Conservation (phyloP, 1,140 invertebrate species). For the Saxidomus purpurata region DNA sequence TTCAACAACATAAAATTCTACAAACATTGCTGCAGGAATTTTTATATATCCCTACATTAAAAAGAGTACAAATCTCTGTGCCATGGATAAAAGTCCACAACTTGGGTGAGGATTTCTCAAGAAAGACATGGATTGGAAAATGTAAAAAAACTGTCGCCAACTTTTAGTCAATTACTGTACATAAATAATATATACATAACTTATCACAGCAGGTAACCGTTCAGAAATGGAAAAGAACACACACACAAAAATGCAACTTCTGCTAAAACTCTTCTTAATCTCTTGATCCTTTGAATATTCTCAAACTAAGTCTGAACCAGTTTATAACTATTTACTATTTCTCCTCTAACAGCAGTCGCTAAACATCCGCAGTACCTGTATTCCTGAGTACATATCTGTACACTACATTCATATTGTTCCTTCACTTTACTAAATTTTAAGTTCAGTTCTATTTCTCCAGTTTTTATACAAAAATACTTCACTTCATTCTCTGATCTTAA, state of each 20-base stretch:
- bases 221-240: conserved; percentile 55
- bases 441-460: neutral
- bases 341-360: neutral
- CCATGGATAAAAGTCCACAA: conserved; percentile 40
- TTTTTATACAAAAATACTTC: neutral
- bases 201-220: conserved; percentile 51
- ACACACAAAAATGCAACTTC: conserved; percentile 43
- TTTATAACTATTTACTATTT: neutral
- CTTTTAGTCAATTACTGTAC: conserved; percentile 39
- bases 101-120: conserved; percentile 39
- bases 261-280: neutral
- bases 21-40: neutral
- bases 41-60: neutral
- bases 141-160: conserved; percentile 49
- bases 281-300: neutral
- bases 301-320: neutral
- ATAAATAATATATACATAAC: conserved; percentile 54
- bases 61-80: conserved; percentile 1
- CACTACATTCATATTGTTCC: neutral
- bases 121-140: conserved; percentile 58
- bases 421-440: neutral
- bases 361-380: neutral
- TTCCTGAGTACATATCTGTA: neutral
- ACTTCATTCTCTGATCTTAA: neutral
- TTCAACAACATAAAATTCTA: conserved; percentile 10